Base-by-base conservation (phyloP, 2,888 invertebrate genomes). In the Mythimna ferrago region DNA sequence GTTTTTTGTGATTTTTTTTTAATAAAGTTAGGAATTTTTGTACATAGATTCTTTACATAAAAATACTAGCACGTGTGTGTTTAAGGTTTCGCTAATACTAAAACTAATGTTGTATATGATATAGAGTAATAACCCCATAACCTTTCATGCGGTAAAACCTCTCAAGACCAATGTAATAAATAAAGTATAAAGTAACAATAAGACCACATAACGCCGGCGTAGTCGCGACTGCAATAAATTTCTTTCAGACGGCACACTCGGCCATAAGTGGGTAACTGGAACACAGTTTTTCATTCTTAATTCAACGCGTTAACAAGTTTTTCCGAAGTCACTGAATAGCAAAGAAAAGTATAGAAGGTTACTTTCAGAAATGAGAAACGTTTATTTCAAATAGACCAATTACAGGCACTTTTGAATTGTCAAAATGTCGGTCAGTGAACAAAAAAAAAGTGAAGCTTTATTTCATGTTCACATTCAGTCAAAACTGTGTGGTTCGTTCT, bases 211-310 rank as follows among this genome's bases (percentile, higher is more conserved):
- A 60, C 71, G 62, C 44, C 66, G 32, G 32, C 21, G 44, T 16
- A 21, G 38, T n/a, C 32, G 60, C 26, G 11, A n/a, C 7, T 58
- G 78, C 82, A 81, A 77, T 81, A 79, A 81, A 79, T 77, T 63
- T 62, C 44, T 61, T 79, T 54, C 60, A 66, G 32, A 0, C 41
- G 19, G 66, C 62, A 66, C 48, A 65, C 11, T 53, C 66, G 48
- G 10, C 53, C 44, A 19, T 70, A 65, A 61, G 56, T 66, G 41
- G 66, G 71, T 80, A 71, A 81, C 35, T 74, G 38, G 74, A 57
- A 70, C 78, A 70, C 69, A 41, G 53, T 71, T 72, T 66, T 83
- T 83, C 68, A 83, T 80, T 57, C 19, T 69, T 71, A 71, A 83
- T 83, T 83, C 66, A 63, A 68, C 26, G 56, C 64, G 61, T n/a